Evolutionary conservation across 1,140 invertebrate species (phyloP).

Genomic region (Nasonia giraulti): DNA sequence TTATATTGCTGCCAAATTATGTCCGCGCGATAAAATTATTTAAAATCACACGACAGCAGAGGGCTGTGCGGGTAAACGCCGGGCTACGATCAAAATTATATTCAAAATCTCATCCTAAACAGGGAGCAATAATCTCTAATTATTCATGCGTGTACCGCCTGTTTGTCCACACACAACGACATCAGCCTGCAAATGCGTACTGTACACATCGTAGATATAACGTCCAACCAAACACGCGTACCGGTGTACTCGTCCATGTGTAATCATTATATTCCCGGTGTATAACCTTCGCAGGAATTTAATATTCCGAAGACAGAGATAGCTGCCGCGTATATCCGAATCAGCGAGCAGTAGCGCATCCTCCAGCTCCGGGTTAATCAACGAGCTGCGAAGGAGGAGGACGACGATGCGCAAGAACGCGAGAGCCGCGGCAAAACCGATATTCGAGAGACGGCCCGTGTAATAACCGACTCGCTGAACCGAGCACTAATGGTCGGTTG

Average conservation of each 20-base stretch:
- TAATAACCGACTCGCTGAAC: slow-evolving; percentile 17
- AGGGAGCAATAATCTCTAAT: not conserved
- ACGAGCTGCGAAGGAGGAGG: slow-evolving; percentile 6
- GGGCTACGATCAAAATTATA: not conserved
- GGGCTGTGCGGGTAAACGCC: too few relatives aligned
- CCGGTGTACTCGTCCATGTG: too few relatives aligned
- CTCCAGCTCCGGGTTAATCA: slow-evolving; percentile 23
- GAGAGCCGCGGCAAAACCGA: slow-evolving; percentile 12
- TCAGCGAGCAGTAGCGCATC: not conserved
- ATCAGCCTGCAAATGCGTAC: not conserved
- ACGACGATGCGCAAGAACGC: slow-evolving; percentile 20
- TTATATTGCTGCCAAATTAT: not conserved
- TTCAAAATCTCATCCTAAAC: not conserved
- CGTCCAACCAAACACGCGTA: not conserved
- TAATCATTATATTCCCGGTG: too few relatives aligned
- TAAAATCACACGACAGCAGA: not conserved
- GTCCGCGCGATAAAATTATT: not conserved
- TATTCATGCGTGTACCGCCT: not conserved
- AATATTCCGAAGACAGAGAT: slow-evolving; percentile 19
- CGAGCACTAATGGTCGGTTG: not conserved
- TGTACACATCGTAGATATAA: not conserved
- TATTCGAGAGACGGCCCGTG: not conserved
- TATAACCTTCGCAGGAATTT: slow-evolving; percentile 14
- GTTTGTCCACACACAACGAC: not conserved
- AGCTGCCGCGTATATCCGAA: not conserved